Evolutionary conservation across 2,797 vertebrate species (phyloP), one percentile per base, ranked within the genome.

Genomic region (Pempheris klunzingeri): DNA sequence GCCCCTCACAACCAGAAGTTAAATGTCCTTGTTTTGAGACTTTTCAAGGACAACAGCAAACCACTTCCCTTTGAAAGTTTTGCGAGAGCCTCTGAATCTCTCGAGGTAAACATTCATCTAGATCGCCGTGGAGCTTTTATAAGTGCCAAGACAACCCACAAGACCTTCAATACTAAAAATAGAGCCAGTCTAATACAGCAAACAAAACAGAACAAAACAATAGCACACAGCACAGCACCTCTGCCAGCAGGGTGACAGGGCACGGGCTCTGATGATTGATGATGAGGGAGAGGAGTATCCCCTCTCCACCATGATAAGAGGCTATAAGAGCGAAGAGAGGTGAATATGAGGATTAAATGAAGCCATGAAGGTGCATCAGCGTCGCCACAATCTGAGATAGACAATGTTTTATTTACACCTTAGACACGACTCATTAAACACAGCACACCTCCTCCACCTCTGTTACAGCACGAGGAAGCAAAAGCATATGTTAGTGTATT

Each of bases 271-370:
- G 39, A 81, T 92, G 92, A 93, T 91, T 84, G 90, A 93, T 92
- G 91, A 93, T 76, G 87, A 86, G 78, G 70, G 71, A 71, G 73
- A 81, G 74, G 80, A 90, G 77, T 80, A 88, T 88, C 80, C 84
- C 81, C 82, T 83, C 73, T 81, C 57, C 18, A 67, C 80, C 46
- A 4, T 77, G 86, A 91, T 90, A 83, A 88, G 80, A 84, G 86
- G 74, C 85, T 71, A 52, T 55, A 47, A 77, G 88, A 86, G 83
- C 34, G 28, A 69, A 59, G 63, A 76, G 87, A 87, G 87, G 85
- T 86, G 87, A 91, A 80, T 83, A 73, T 69, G 49, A 67, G 89
- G 81, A 90, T 92, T 91, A 91, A 93, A 93, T 92, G 83, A 90
- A 90, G 89, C 88, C 73, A 64, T 90, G 83, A 81, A 86, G 86